Base-by-base conservation (phyloP, 2,113 vertebrate species). In the Eudorcas thomsonii region DNA sequence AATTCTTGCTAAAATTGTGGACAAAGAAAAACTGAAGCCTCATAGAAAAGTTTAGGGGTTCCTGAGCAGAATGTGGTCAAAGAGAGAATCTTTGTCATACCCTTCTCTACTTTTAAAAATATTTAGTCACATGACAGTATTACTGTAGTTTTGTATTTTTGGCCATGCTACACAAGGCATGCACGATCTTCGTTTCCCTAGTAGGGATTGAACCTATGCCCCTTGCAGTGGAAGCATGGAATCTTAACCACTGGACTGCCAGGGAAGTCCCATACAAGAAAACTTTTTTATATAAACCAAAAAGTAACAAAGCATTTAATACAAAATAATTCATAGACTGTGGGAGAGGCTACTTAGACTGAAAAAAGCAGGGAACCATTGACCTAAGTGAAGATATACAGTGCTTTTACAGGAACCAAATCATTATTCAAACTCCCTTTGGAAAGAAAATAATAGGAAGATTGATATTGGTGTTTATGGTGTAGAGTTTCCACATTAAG, bases 101-200 rank as follows among this genome's bases (percentile, higher is more conserved):
- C 7, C 50, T 62, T 92, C 43, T 55, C n/a, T 33, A 33, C 26
- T 54, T 64, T 28, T 23, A 25, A 39, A 82, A 43, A 23, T 43
- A 67, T 50, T 52, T 67, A 39, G n/a, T 83, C 26, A 55, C 13
- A 30, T 55, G n/a, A 67, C 8, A 55, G 26, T 36, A 17, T 55
- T 55, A 23, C 33, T 67, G 39, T 45, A 7, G 5, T 11, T 21
- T 36, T 67, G 4, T n/a, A 4, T n/a, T 77, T 7, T 48, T 48
- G 10, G 12, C 39, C 25, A 78, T 8, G 7, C 39, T 28, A 16
- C 74, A 78, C 13, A 45, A 78, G 74, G 39, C 39, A 45, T 78
- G 74, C 0, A 0, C 0, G 3, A 28, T 45, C 25, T 78, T 28
- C 9, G 6, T 45, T 78, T 77, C 12, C 43, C 13, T 3, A 45